Evolutionary conservation across 2,797 vertebrate species (phyloP).

Genomic region (Macroramphosus scolopax): DNA sequence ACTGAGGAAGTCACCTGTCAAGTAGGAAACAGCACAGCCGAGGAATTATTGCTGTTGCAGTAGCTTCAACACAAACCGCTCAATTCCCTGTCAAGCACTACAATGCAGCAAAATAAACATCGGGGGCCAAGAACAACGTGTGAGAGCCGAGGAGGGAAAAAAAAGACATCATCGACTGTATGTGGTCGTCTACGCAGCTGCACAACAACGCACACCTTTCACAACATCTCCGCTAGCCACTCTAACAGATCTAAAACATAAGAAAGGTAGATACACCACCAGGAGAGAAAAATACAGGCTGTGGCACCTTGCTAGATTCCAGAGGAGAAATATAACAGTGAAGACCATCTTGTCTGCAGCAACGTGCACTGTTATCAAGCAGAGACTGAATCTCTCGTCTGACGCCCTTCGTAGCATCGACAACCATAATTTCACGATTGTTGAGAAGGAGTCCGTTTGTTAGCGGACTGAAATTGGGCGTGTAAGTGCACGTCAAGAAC

Average conservation of each 20-base stretch:
- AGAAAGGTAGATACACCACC: conserved; percentile 5
- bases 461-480: too few relatives aligned
- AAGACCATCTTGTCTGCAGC: neutral
- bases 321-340: neutral
- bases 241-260: neutral
- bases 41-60: conserved; percentile 37
- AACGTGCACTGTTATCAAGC: conserved; percentile 1
- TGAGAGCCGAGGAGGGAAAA: too few relatives aligned
- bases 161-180: neutral
- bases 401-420: too few relatives aligned
- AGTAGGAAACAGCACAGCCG: conserved; percentile 36
- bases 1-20: conserved; percentile 50
- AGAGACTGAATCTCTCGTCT: neutral
- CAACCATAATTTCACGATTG: too few relatives aligned
- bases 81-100: conserved; percentile 11
- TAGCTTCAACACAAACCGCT: conserved; percentile 30
- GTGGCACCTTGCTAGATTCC: conserved; percentile 1
- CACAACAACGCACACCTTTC: neutral
- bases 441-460: too few relatives aligned
- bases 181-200: neutral
- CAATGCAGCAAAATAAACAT: conserved; percentile 10
- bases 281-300: conserved; percentile 2
- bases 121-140: too few relatives aligned
- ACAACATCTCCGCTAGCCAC: neutral
- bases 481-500: too few relatives aligned